Percentiles rank a stretch among this genome's conserved stretches.
Evolutionary conservation across 2,113 vertebrate genomes (phyloP).

Genomic region (Ariopsis seemanni): DNA sequence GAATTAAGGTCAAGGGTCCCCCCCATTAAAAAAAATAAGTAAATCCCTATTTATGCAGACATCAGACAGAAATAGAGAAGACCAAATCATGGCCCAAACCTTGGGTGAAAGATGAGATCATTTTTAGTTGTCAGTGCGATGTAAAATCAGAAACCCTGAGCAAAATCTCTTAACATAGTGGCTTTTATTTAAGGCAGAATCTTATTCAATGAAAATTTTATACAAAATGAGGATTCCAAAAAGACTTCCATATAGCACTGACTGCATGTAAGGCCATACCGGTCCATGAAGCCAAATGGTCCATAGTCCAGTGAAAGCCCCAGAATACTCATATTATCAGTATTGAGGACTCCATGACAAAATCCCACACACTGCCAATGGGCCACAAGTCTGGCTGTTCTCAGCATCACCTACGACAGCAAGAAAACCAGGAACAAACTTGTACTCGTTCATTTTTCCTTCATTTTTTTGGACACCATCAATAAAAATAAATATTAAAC

Average conservation of each 20-base stretch:
- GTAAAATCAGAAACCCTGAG: background rate
- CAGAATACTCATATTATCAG: slow-evolving; percentile 96
- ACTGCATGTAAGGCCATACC: slow-evolving; percentile 66
- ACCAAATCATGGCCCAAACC: background rate
- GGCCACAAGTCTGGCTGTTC: slow-evolving; percentile 87
- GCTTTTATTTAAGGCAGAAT: background rate
- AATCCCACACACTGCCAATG: slow-evolving; percentile 98
- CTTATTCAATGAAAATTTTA: background rate
- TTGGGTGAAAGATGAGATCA: background rate
- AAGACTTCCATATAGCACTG: background rate
- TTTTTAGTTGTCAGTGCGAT: background rate
- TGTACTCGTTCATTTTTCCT: background rate
- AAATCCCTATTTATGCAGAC: background rate
- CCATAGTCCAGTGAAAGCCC: slow-evolving; percentile 95
- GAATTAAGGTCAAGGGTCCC: background rate
- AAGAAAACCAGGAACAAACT: background rate
- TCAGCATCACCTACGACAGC: slow-evolving; percentile 74
- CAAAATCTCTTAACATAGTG: background rate
- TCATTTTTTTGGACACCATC: background rate
- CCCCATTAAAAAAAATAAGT: background rate
- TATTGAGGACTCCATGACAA: slow-evolving; percentile 96
- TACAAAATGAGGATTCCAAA: background rate
- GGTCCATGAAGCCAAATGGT: slow-evolving; percentile 96
- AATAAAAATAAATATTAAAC: background rate
- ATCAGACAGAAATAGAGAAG: background rate